A percentile compares a stretch with the other conserved stretches of the same genome.
Conservation (phyloP, 2,888 invertebrate genomes). For the Microdon myrmicae region DNA sequence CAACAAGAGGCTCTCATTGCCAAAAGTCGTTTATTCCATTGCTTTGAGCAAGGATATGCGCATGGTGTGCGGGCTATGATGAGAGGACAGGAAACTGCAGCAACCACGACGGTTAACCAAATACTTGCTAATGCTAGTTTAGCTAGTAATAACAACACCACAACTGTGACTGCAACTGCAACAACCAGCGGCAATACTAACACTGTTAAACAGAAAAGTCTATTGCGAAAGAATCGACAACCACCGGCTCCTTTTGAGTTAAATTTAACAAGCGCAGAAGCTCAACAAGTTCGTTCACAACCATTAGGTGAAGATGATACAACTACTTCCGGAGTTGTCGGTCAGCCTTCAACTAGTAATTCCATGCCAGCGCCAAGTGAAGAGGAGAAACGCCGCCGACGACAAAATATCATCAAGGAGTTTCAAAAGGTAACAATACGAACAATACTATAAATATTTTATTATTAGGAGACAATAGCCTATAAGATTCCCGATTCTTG, state of each 20-base stretch:
- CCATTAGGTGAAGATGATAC: slow-evolving; percentile 66
- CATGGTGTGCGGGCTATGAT: slow-evolving; percentile 54
- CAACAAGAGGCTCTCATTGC: slow-evolving; percentile 66
- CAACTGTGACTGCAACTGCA: slow-evolving; percentile 40
- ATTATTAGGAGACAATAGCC: neutral
- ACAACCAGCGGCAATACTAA: slow-evolving; percentile 55
- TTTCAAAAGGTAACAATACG: slow-evolving; percentile 57
- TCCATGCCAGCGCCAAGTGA: slow-evolving; percentile 51
- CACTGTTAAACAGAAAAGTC: slow-evolving; percentile 56
- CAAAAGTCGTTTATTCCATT: slow-evolving; percentile 66
- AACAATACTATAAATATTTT: neutral
- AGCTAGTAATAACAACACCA: slow-evolving; percentile 31
- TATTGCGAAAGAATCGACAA: slow-evolving; percentile 65
- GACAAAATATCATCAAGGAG: slow-evolving; percentile 61
- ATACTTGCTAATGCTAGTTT: slow-evolving; percentile 19
- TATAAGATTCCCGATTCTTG: slow-evolving; percentile 32
- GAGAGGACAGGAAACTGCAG: slow-evolving; percentile 50
- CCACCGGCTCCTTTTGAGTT: slow-evolving; percentile 61
- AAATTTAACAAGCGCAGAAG: slow-evolving; percentile 57
- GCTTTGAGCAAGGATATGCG: slow-evolving; percentile 63
- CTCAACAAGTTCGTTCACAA: slow-evolving; percentile 67
- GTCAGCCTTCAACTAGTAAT: slow-evolving; percentile 19
- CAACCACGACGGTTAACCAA: slow-evolving; percentile 42
- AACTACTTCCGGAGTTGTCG: slow-evolving; percentile 23
- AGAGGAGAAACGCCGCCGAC: slow-evolving; percentile 57